phyloP scores from a whole-genome alignment of 2,113 vertebrate genomes.

The Corapipo altera region DNA sequence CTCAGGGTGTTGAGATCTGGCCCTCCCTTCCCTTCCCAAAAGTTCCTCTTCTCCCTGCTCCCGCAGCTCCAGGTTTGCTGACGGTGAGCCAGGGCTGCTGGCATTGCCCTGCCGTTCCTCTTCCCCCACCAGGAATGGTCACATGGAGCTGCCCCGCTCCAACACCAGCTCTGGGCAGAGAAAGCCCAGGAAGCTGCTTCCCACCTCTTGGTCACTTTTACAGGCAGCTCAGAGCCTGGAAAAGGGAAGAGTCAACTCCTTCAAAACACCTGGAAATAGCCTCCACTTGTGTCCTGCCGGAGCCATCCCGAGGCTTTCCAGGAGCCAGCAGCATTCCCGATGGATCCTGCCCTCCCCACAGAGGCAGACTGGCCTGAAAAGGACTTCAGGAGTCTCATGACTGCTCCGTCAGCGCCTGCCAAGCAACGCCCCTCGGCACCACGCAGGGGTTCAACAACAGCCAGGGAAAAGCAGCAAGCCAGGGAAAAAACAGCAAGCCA shows the following conservation, averaged over 20 bases:
- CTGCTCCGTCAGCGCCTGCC: neutral
- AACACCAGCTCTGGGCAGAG: neutral
- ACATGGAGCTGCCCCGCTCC: neutral
- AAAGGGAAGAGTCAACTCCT: neutral
- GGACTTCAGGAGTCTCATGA: neutral
- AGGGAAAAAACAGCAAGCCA: neutral
- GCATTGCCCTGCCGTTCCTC: neutral
- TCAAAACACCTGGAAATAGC: neutral
- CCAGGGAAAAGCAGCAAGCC: neutral
- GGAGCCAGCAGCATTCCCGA: neutral
- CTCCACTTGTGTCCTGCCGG: neutral
- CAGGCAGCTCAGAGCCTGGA: neutral
- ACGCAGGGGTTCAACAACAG: neutral
- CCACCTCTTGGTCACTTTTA: neutral
- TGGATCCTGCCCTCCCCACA: neutral
- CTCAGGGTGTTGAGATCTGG: neutral
- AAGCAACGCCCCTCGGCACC: neutral
- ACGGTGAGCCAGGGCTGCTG: neutral
- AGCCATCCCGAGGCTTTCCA: neutral
- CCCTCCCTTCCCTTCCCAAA: neutral
- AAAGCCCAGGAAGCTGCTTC: rapidly evolving
- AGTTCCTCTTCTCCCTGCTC: neutral
- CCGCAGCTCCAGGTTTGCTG: neutral
- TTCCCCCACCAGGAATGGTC: rapidly evolving
- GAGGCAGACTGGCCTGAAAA: neutral